phyloP scores from a whole-genome alignment of 2,113 vertebrate species.

The Centropus unirufus region DNA sequence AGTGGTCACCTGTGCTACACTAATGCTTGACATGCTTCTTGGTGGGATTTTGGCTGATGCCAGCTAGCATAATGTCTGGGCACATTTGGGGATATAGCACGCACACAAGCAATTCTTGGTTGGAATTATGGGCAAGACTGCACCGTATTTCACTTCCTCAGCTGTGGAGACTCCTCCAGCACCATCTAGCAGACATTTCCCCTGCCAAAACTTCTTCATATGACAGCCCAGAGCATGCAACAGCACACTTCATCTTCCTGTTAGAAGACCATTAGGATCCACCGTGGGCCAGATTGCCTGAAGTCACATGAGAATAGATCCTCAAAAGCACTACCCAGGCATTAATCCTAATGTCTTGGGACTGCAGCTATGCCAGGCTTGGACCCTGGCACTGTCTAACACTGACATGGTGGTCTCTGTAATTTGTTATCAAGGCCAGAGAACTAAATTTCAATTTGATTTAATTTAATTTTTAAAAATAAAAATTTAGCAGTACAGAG shows the following conservation, averaged over 20 bases:
- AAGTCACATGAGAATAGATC: neutral
- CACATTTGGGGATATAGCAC: neutral
- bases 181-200: no score
- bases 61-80: neutral
- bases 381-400: neutral
- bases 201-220: neutral
- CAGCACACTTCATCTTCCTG: neutral
- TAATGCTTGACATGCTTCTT: neutral
- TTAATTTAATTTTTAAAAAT: neutral
- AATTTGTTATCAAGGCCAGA: neutral
- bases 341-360: neutral
- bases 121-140: neutral
- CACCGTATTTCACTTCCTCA: neutral
- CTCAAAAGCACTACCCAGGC: neutral
- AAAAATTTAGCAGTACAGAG: neutral
- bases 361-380: neutral
- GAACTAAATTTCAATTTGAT: neutral
- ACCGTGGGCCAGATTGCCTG: neutral
- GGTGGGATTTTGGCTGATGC: neutral
- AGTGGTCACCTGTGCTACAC: neutral
- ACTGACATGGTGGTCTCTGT: neutral
- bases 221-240: neutral
- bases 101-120: neutral
- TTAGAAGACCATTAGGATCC: neutral
- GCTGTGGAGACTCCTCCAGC: neutral